Base-by-base conservation (phyloP, 2,113 vertebrate species). In the Polypterus bichir region DNA sequence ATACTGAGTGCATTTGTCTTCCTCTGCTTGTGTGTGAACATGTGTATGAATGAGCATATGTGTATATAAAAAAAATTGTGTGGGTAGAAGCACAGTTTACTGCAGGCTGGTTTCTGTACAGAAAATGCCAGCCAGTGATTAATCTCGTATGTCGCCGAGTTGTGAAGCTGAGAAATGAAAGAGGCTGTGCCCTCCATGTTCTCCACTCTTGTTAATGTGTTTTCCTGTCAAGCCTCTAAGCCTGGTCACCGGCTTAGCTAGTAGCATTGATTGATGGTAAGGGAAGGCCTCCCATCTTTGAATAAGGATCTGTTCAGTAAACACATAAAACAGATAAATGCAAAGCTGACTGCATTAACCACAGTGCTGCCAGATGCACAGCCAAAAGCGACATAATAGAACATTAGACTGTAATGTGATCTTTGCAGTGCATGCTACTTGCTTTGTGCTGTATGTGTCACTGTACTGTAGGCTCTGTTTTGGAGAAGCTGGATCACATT, bases 171-270 rank as follows among this genome's bases (percentile, higher is more conserved):
- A 62, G 61, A 62, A 62, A 62, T 62, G 61, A 62, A 62, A 54
- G 61, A 62, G 61, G 61, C 54, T 56, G 61, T 62, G 61, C 61
- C 61, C 61, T 62, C 56, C 61, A 54, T 62, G 61, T 62, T 62
- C 47, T 45, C 61, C 54, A n/a, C 54, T 7, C 7, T 7, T 27
- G 54, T 56, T 62, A 62, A 62, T 62, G 61, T 62, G 61, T 62
- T 62, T 62, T 56, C 53, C 54, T 62, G 61, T 56, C 61, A 62
- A 54, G 46, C n/a, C 54, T 62, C 7, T 6, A 51, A 55, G 61
- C 52, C 54, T 44, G 52, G 54, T 62, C 53, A 56, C 61, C 9
- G 44, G 10, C 52, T 8, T 54, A 56, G 45, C 45, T 47, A 55
- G 61, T 46, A 62, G 61, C 61, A 46, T 6, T 46, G 53, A 56